Conservation (phyloP, 2,113 vertebrate genomes). For the Rhombomys opimus region DNA sequence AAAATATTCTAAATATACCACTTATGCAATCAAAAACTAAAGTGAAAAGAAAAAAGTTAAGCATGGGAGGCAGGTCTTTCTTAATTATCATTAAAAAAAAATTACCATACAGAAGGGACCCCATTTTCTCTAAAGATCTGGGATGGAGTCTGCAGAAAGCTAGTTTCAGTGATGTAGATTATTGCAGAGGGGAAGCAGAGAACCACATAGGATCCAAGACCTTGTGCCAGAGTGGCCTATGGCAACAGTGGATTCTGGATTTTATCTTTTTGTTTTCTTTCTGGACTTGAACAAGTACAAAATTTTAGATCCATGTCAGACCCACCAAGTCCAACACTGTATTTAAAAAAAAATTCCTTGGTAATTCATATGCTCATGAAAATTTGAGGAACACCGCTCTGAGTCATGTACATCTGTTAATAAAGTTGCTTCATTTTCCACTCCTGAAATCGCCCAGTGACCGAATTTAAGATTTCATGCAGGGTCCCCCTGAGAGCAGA, state of each 20-base stretch:
- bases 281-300: constrained; percentile 7
- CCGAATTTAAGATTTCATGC: constrained; percentile 66
- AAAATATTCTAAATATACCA: constrained; percentile 16
- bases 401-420: background rate
- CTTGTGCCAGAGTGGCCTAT: background rate
- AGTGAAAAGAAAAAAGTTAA: background rate
- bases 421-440: constrained; percentile 59
- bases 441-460: constrained; percentile 56
- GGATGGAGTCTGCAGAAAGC: background rate
- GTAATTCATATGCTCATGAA: background rate
- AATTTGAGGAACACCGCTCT: background rate
- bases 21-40: background rate
- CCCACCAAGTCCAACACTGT: background rate
- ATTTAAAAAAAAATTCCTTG: constrained; percentile 36
- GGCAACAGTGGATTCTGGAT: background rate
- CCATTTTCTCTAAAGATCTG: constrained; percentile 7
- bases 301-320: constrained; percentile 10
- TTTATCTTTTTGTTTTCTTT: background rate
- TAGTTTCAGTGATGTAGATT: background rate
- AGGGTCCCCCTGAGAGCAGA: constrained; percentile 69
- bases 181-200: background rate
- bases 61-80: background rate
- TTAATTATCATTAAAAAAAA: constrained; percentile 29
- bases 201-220: background rate
- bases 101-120: background rate